These are phyloP conservation scores for Cyanoramphus novaezelandiae DNA, from an alignment of 2,113 vertebrate genomes.

Conservation along the genomic window DNA sequence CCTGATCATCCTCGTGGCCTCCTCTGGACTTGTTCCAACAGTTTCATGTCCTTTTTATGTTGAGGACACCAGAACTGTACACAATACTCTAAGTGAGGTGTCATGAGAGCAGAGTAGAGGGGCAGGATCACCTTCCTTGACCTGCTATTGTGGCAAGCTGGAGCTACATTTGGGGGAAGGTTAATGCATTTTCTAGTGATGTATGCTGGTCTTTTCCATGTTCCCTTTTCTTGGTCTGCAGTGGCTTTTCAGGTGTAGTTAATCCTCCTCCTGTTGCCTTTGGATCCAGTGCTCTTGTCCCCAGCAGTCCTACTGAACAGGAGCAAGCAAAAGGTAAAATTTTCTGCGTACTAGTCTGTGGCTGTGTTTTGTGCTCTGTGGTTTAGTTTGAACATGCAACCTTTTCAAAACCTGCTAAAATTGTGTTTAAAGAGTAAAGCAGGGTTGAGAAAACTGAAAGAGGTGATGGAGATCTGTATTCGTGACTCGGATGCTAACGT, in stretches of 20 bases:
- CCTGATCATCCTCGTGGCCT: too few species aligned
- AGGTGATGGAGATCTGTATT: neutral
- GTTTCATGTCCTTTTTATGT: too few species aligned
- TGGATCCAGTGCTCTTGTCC: conserved; percentile 79
- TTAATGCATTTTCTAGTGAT: neutral
- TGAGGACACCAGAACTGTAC: too few species aligned
- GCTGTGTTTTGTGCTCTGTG: neutral
- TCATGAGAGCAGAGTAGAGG: too few species aligned
- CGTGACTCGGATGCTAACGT: neutral
- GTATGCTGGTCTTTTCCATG: neutral
- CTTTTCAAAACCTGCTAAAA: neutral
- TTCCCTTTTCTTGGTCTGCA: conserved; percentile 51
- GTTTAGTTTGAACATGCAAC: neutral
- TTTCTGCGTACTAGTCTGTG: neutral
- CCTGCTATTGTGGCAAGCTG: neutral
- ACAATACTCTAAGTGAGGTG: too few species aligned
- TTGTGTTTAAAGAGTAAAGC: neutral
- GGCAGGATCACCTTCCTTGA: too few species aligned
- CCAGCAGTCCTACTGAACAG: conserved; percentile 88
- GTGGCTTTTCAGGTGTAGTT: conserved; percentile 82
- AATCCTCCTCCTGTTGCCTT: conserved; percentile 79
- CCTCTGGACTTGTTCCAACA: too few species aligned
- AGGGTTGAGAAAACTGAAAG: neutral
- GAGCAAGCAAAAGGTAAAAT: conserved; percentile 74
- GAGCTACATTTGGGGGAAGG: neutral